phyloP scores from a whole-genome alignment of 2,113 vertebrate species.

The Semicossyphus pulcher region DNA sequence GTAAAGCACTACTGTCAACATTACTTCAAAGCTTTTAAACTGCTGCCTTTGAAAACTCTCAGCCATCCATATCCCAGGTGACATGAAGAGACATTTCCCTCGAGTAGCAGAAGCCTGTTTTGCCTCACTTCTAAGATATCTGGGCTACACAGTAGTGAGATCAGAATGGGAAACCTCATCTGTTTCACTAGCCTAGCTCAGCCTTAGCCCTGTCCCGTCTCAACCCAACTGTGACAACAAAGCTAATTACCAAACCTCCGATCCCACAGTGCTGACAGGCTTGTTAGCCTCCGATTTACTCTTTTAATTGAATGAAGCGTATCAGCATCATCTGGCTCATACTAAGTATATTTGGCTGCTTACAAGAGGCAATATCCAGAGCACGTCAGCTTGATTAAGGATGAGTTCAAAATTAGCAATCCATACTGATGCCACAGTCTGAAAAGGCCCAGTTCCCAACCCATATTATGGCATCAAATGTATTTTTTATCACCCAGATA shows the following conservation, averaged over 20 bases:
- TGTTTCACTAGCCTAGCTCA: conserved; percentile 57
- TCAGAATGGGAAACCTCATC: conserved; percentile 55
- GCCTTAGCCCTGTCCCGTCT: conserved; percentile 56
- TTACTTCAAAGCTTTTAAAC: neutral
- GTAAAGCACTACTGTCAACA: neutral
- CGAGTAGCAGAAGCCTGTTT: neutral
- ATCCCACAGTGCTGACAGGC: conserved; percentile 63
- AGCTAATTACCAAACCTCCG: conserved; percentile 68
- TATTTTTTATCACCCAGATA: neutral
- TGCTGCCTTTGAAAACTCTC: neutral
- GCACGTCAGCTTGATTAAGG: conserved; percentile 42
- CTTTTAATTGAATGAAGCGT: conserved; percentile 71
- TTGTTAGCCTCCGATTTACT: conserved; percentile 73
- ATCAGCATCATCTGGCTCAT: conserved; percentile 67
- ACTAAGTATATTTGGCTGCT: conserved; percentile 58
- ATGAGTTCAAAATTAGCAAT: conserved; percentile 28
- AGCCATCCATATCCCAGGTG: neutral
- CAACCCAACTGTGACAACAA: conserved; percentile 67
- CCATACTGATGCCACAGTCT: conserved; percentile 28
- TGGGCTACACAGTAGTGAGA: conserved; percentile 40
- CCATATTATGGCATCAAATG: neutral
- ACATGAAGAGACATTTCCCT: neutral
- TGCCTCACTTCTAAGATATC: conserved; percentile 19
- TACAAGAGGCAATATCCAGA: conserved; percentile 33
- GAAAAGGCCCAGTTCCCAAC: neutral